Percentiles rank a stretch among this genome's conserved stretches.
These are phyloP conservation scores for Phenganax subtilis DNA, from an alignment of 92 coral and sea anemone species.

Conservation along the genomic window DNA sequence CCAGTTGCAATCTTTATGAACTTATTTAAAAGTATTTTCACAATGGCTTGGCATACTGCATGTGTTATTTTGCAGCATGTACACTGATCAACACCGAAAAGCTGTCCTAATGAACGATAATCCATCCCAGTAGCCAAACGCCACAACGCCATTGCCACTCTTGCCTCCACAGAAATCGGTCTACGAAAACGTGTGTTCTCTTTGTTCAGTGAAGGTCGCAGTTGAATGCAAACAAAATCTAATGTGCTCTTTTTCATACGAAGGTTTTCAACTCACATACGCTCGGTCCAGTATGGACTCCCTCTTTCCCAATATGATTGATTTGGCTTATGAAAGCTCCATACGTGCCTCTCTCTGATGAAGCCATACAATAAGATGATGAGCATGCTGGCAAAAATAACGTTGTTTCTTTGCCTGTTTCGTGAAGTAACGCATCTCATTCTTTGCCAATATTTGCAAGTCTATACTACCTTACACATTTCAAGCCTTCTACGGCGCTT, in stretches of 20 bases:
- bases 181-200: conserved; percentile 36
- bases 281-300: conserved; percentile 9
- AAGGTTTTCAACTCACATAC: conserved; percentile 20
- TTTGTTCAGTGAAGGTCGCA: conserved; percentile 30
- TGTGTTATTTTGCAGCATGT: conserved; percentile 46
- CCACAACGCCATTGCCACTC: conserved; percentile 53
- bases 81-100: conserved; percentile 46
- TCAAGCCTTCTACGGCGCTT: conserved; percentile 2
- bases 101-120: conserved; percentile 39
- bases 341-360: conserved; percentile 19
- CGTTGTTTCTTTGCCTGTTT: neutral
- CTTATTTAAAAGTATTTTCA: conserved; percentile 11
- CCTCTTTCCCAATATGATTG: conserved; percentile 24
- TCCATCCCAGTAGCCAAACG: conserved; percentile 50
- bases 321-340: conserved; percentile 24
- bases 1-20: conserved; percentile 32
- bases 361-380: neutral
- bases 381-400: neutral
- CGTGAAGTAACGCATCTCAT: neutral
- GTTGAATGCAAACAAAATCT: conserved; percentile 15
- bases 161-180: conserved; percentile 41
- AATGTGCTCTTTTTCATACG: conserved; percentile 17
- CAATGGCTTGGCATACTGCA: conserved; percentile 40
- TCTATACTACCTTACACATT: neutral
- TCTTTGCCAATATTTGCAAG: neutral